Conservation (phyloP, 2,888 invertebrate genomes). For the Sycophila texana region DNA sequence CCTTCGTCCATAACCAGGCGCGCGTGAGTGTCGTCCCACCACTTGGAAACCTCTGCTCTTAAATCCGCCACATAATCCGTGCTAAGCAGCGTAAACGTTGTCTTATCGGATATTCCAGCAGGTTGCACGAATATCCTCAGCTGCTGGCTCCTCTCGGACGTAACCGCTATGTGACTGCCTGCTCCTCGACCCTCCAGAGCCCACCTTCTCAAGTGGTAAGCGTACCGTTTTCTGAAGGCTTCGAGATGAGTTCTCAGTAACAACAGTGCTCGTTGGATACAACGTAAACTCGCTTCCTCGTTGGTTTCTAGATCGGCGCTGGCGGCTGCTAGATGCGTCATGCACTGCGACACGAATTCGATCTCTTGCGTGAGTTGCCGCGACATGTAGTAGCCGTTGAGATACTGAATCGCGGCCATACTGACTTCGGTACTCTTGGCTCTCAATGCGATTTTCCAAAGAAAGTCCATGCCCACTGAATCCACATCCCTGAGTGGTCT, state of each 20-base stretch:
- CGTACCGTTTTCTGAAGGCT: constrained; percentile 91
- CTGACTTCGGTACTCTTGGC: constrained; percentile 96
- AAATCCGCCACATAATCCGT: constrained; percentile 94
- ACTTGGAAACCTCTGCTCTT: constrained; percentile 95
- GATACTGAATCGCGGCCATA: constrained; percentile 94
- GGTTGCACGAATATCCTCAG: constrained; percentile 91
- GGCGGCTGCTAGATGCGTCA: constrained; percentile 92
- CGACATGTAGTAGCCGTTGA: constrained; percentile 96
- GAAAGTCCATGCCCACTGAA: constrained; percentile 90
- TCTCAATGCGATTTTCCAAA: constrained; percentile 94
- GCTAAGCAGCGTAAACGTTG: constrained; percentile 86
- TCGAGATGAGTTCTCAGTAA: constrained; percentile 94
- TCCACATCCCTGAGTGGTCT: constrained; percentile 76
- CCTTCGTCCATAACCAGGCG: constrained; percentile 63
- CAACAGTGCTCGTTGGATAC: constrained; percentile 92
- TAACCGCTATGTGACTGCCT: constrained; percentile 84
- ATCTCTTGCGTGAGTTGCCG: constrained; percentile 93
- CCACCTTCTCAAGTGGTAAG: constrained; percentile 93
- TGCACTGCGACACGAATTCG: constrained; percentile 94
- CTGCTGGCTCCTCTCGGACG: constrained; percentile 80
- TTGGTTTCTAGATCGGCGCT: constrained; percentile 82
- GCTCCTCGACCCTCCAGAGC: constrained; percentile 88
- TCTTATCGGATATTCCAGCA: constrained; percentile 91
- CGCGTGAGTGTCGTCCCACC: constrained; percentile 85
- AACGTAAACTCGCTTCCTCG: constrained; percentile 85